phyloP scores from a whole-genome alignment of 2,888 invertebrate genomes.

The Eupeodes luniger region DNA sequence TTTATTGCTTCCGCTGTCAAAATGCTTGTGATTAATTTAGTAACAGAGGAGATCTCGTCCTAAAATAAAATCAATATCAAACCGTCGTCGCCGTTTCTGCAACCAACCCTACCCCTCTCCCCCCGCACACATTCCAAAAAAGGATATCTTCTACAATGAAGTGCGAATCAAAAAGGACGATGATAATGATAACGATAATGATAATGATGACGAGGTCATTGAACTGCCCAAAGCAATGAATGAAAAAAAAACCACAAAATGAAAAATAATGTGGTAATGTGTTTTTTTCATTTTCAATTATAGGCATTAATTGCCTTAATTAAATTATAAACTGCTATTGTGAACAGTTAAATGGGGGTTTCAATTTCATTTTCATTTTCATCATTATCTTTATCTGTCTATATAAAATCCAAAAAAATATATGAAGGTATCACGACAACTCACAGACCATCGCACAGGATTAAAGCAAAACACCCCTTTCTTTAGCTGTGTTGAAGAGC shows the following conservation, averaged over 20 bases:
- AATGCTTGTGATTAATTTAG: constrained; percentile 69
- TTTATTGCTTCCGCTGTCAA: constrained; percentile 75
- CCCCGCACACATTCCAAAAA: constrained; percentile 9
- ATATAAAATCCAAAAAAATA: background rate
- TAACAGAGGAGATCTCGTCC: constrained; percentile 43
- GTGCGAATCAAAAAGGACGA: constrained; percentile 22
- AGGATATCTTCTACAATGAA: background rate
- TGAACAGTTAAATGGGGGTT: constrained; percentile 22
- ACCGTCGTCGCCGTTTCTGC: background rate
- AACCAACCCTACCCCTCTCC: too few species aligned
- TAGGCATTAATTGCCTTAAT: constrained; percentile 69
- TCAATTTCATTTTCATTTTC: constrained; percentile 4
- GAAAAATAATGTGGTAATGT: constrained; percentile 37
- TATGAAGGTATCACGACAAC: background rate
- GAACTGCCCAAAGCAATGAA: background rate
- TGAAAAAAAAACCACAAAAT: background rate
- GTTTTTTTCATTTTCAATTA: constrained; percentile 70
- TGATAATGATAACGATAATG: background rate
- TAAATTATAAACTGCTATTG: constrained; percentile 64
- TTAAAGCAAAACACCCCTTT: constrained; percentile 22
- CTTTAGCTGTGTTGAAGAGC: background rate
- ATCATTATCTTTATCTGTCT: background rate
- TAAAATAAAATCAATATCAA: constrained; percentile 45
- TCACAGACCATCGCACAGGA: constrained; percentile 5
- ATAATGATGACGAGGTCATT: constrained; percentile 33